Evolutionary conservation across 1,140 invertebrate genomes (phyloP).

Genomic region (Papilio polytes): DNA sequence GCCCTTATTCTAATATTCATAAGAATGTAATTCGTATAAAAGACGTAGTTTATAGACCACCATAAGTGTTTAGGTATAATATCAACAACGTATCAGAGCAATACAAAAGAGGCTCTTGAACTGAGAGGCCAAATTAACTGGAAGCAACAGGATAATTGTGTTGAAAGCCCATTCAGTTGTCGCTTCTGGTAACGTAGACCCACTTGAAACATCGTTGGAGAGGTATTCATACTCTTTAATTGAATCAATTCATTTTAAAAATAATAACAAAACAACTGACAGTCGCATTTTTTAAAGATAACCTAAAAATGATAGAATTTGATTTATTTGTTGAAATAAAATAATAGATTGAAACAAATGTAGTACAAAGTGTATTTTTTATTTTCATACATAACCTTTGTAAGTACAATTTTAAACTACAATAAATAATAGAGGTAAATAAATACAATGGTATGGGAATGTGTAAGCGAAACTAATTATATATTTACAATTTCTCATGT

Average conservation of each 20-base stretch:
- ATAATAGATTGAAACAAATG: background rate
- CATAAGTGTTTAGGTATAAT: slow-evolving; percentile 40
- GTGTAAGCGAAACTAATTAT: slow-evolving; percentile 15
- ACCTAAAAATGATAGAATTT: background rate
- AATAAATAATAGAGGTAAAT: slow-evolving; percentile 62
- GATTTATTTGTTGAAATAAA: too few species aligned
- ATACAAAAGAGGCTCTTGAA: slow-evolving; percentile 49
- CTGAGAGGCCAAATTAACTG: slow-evolving; percentile 59
- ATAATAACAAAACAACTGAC: background rate
- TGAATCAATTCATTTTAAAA: slow-evolving; percentile 9
- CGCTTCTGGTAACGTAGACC: slow-evolving; percentile 44
- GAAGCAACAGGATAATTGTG: slow-evolving; percentile 63
- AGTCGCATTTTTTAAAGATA: background rate
- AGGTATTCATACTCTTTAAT: slow-evolving; percentile 24
- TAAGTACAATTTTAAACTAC: slow-evolving; percentile 55
- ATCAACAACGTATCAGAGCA: slow-evolving; percentile 53
- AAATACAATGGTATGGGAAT: slow-evolving; percentile 57
- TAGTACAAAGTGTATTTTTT: slow-evolving; percentile 35
- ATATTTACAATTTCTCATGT: slow-evolving; percentile 5
- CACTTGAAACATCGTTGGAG: slow-evolving; percentile 41
- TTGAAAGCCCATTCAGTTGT: slow-evolving; percentile 51
- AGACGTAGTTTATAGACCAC: background rate
- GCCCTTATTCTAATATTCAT: background rate
- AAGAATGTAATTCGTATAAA: background rate
- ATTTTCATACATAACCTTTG: slow-evolving; percentile 43